A percentile compares a stretch with the other conserved stretches of the same genome.
Conservation (phyloP, 2,113 vertebrate species). For the Strix aluco region DNA sequence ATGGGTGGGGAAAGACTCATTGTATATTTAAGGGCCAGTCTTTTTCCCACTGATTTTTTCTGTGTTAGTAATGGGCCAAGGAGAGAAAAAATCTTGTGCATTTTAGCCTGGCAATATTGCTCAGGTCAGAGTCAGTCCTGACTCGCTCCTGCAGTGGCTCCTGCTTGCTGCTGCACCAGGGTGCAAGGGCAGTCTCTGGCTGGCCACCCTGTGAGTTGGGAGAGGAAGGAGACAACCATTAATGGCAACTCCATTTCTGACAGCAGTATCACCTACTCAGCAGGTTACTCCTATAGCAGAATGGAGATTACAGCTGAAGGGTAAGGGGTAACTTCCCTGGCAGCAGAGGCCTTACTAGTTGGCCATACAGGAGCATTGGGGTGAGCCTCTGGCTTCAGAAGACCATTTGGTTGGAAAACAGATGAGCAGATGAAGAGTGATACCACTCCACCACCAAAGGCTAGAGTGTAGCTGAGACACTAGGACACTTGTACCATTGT, state of each 20-base stretch:
- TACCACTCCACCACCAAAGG: neutral
- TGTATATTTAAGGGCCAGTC: neutral
- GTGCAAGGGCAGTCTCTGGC: neutral
- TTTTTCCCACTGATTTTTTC: neutral
- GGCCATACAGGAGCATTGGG: neutral
- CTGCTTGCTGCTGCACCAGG: neutral
- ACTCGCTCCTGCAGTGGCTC: neutral
- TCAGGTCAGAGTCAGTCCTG: neutral
- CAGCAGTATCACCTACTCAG: neutral
- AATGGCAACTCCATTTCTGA: neutral
- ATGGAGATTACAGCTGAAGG: neutral
- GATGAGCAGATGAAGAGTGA: neutral
- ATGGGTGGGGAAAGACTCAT: neutral
- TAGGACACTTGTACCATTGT: neutral
- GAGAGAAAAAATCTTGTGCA: neutral
- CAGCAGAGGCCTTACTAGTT: neutral
- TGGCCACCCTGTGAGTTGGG: accelerated
- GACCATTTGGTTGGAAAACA: neutral
- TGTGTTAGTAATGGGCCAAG: neutral
- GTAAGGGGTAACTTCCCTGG: neutral
- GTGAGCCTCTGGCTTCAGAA: neutral
- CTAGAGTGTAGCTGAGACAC: neutral
- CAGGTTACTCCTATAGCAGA: neutral
- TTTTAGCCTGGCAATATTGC: neutral
- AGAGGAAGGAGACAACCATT: neutral